Evolutionary conservation across 2,113 vertebrate genomes (phyloP).

Genomic region (Hystrix cristata): DNA sequence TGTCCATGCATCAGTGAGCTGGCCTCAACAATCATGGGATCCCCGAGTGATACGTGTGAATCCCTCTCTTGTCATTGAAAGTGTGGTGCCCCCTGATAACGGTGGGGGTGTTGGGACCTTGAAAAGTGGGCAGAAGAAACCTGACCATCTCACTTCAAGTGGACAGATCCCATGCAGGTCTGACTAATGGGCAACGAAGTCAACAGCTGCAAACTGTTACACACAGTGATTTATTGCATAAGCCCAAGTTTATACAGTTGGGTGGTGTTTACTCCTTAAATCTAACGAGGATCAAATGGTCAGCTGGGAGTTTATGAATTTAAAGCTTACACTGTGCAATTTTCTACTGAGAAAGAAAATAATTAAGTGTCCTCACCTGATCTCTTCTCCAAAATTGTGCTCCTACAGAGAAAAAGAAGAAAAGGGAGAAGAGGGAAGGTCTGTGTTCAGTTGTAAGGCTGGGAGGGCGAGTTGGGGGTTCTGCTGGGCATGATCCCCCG

Average conservation of each 20-base stretch:
- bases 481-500: rapidly evolving
- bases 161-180: constrained; percentile 59
- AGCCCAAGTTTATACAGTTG: constrained; percentile 83
- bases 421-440: background rate
- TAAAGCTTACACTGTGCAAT: constrained; percentile 70
- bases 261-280: constrained; percentile 75
- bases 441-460: background rate
- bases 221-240: constrained; percentile 78
- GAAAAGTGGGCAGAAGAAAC: constrained; percentile 60
- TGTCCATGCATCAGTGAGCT: background rate
- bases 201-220: constrained; percentile 85
- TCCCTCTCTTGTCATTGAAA: background rate
- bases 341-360: constrained; percentile 78
- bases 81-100: background rate
- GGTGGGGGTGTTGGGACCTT: background rate
- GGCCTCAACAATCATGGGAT: background rate
- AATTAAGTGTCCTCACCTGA: constrained; percentile 48
- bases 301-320: constrained; percentile 67
- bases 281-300: constrained; percentile 71
- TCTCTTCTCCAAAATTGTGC: background rate
- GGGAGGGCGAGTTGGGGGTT: background rate
- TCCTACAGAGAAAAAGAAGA: background rate
- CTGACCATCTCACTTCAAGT: constrained; percentile 71
- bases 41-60: rapidly evolving
- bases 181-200: constrained; percentile 76